Conservation (phyloP, 2,888 invertebrate species). For the Leptopilina drosophilae region DNA sequence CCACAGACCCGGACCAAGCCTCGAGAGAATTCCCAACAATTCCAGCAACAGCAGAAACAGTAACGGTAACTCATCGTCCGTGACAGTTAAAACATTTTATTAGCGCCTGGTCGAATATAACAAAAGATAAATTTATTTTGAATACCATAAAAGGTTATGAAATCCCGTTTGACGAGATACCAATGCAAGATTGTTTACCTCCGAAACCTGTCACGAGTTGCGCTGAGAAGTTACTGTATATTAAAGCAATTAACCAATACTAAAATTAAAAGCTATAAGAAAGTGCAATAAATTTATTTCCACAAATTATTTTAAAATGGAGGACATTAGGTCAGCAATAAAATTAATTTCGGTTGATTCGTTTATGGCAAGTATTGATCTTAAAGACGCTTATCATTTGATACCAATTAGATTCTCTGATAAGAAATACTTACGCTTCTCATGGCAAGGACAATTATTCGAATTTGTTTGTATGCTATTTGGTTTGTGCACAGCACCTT, state of each 20-base stretch:
- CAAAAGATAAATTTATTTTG: conserved; percentile 18
- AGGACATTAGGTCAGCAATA: conserved; percentile 48
- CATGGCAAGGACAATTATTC: conserved; percentile 49
- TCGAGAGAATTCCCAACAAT: neutral
- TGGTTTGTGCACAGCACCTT: conserved; percentile 61
- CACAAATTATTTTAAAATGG: conserved; percentile 52
- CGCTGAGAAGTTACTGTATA: neutral
- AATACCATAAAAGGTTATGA: conserved; percentile 25
- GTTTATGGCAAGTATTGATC: conserved; percentile 30
- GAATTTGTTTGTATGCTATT: conserved; percentile 61
- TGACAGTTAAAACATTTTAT: conserved; percentile 38
- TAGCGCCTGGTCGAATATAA: neutral
- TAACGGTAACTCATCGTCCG: neutral
- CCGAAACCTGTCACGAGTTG: neutral
- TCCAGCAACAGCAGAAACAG: neutral
- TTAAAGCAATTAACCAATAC: neutral
- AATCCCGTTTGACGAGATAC: conserved; percentile 3
- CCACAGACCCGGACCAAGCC: neutral
- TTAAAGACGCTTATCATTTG: conserved; percentile 30
- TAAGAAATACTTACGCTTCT: conserved; percentile 59
- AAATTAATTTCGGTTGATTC: conserved; percentile 47
- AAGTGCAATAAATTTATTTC: neutral
- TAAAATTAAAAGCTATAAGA: neutral
- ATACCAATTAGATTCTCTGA: conserved; percentile 51
- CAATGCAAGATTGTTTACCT: neutral